Evolutionary conservation across 2,797 vertebrate genomes (phyloP).

Genomic region (Caiman crocodilus): DNA sequence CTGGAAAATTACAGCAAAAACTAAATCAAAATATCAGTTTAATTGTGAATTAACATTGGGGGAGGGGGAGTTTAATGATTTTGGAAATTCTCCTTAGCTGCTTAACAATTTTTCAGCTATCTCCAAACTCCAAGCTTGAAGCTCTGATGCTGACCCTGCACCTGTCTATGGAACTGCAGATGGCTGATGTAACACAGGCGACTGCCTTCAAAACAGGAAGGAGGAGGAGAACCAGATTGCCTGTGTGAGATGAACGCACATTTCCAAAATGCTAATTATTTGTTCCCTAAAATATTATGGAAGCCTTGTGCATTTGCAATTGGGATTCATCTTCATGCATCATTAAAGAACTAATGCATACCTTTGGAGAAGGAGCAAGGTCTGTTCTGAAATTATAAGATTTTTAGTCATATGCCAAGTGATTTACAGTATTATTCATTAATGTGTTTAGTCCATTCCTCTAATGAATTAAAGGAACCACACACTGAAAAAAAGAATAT

Average conservation of each 20-base stretch:
- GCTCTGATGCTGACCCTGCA: constrained; percentile 76
- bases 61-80: not conserved
- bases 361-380: constrained; percentile 48
- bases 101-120: constrained; percentile 69
- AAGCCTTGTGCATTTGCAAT: constrained; percentile 60
- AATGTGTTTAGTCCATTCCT: not conserved
- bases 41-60: constrained; percentile 24
- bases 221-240: constrained; percentile 80
- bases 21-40: constrained; percentile 8
- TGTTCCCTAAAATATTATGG: constrained; percentile 75
- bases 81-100: constrained; percentile 66
- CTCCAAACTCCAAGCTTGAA: constrained; percentile 64
- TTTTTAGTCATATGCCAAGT: constrained; percentile 13
- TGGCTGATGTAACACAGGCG: constrained; percentile 77
- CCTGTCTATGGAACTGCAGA: constrained; percentile 79
- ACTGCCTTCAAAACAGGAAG: constrained; percentile 82
- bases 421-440: not conserved
- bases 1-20: not conserved
- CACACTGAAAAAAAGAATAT: not conserved
- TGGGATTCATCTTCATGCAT: constrained; percentile 65
- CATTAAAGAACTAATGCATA: constrained; percentile 69
- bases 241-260: constrained; percentile 69
- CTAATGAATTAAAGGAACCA: constrained; percentile 37
- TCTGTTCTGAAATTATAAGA: constrained; percentile 49
- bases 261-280: constrained; percentile 80